phyloP scores from a whole-genome alignment of 2,113 vertebrate species.

The Falcunculus frontatus region DNA sequence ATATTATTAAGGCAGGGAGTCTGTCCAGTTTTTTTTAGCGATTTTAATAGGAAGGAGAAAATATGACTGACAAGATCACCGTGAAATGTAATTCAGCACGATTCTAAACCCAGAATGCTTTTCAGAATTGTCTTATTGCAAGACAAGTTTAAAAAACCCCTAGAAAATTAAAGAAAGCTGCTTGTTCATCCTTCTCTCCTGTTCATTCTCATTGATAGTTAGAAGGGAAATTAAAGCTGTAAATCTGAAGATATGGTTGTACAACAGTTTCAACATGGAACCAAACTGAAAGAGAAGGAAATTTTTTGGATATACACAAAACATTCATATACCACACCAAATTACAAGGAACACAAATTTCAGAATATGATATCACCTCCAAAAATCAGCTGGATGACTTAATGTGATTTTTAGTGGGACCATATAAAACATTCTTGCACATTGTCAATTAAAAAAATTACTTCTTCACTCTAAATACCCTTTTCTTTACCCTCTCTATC shows the following conservation, averaged over 20 bases:
- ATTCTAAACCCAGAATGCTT: neutral
- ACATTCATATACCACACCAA: neutral
- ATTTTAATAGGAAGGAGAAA: neutral
- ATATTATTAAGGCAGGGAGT: neutral
- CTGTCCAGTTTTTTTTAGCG: neutral
- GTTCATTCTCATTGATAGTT: neutral
- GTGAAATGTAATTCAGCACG: neutral
- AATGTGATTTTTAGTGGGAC: neutral
- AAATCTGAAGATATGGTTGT: constrained; percentile 27
- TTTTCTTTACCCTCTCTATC: neutral
- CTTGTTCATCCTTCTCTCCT: neutral
- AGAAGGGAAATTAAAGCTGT: constrained; percentile 36
- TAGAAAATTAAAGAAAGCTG: neutral
- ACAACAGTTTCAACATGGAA: neutral
- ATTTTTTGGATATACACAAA: neutral
- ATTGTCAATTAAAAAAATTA: neutral
- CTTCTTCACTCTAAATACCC: neutral
- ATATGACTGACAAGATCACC: neutral
- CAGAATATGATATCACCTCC: neutral
- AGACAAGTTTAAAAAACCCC: neutral
- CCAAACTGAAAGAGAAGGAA: neutral
- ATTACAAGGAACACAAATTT: neutral
- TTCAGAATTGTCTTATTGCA: neutral
- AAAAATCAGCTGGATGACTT: neutral
- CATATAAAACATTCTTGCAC: neutral